A percentile compares a stretch with the other conserved stretches of the same genome.
Conservation (phyloP, 2,797 vertebrate genomes). For the Sylvia borin region DNA sequence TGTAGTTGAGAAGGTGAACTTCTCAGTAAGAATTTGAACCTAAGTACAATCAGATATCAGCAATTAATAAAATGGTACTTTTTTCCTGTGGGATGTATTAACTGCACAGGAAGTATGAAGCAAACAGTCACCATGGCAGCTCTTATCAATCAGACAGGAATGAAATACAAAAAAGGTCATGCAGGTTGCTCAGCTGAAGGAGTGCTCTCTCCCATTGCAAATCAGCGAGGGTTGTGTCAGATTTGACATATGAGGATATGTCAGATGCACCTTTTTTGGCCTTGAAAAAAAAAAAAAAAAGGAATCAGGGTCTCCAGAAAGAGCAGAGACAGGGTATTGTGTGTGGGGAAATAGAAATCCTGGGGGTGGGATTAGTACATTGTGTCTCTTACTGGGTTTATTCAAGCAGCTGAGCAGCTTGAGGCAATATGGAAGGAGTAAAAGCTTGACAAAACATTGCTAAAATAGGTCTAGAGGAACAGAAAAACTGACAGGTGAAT, state of each 20-base stretch:
- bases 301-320: not conserved
- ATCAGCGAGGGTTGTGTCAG: not conserved
- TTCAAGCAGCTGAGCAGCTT: not conserved
- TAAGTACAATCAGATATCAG: not conserved
- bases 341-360: not conserved
- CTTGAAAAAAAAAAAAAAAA: not conserved
- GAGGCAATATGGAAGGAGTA: not conserved
- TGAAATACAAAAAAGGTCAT: not conserved
- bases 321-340: not conserved
- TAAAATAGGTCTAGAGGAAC: not conserved
- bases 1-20: not conserved
- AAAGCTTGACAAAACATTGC: not conserved
- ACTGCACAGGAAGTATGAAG: not conserved
- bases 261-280: not conserved
- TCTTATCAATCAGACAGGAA: not conserved
- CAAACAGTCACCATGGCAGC: not conserved
- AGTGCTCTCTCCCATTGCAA: not conserved
- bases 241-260: not conserved
- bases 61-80: not conserved
- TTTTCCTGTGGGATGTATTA: not conserved
- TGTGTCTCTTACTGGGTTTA: not conserved
- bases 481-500: not conserved
- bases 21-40: not conserved
- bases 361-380: not conserved
- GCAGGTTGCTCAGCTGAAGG: not conserved